A percentile compares a stretch with the other conserved stretches of the same genome.
Evolutionary conservation across 92 coral and sea anemone genomes (phyloP).

Genomic region (Porites evermanni): DNA sequence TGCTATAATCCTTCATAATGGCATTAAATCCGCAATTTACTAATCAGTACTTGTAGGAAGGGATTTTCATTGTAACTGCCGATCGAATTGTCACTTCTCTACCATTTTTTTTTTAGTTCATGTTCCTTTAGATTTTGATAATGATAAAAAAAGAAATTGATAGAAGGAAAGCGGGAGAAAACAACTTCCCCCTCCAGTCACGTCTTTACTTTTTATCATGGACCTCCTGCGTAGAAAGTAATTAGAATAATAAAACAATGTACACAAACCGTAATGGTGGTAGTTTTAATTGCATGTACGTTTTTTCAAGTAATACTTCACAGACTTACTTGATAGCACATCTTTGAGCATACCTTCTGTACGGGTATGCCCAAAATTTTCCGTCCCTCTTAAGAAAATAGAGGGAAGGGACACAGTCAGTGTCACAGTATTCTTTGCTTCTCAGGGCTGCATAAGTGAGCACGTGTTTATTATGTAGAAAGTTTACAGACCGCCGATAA

Average conservation of each 20-base stretch:
- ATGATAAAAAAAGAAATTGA: neutral
- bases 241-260: conserved; percentile 21
- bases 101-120: neutral
- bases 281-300: neutral
- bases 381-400: too few relatives aligned
- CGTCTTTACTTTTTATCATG: conserved; percentile 30
- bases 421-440: too few relatives aligned
- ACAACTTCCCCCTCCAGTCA: conserved; percentile 1
- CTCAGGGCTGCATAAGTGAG: too few relatives aligned
- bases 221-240: conserved; percentile 38
- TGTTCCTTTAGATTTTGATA: neutral
- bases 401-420: too few relatives aligned
- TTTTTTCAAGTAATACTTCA: neutral
- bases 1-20: conserved; percentile 46
- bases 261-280: conserved; percentile 26
- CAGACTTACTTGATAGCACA: too few relatives aligned
- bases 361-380: too few relatives aligned
- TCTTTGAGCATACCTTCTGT: too few relatives aligned
- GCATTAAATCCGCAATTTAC: conserved; percentile 5
- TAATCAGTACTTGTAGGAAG: neutral
- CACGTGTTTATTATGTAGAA: neutral
- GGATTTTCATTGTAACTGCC: neutral
- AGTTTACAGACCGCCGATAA: neutral
- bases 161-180: neutral
- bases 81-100: neutral